A percentile compares a stretch with the other conserved stretches of the same genome.
These are phyloP conservation scores for Scolopax bukidnonensis DNA, from an alignment of 2,797 vertebrate species.

Conservation along the genomic window DNA sequence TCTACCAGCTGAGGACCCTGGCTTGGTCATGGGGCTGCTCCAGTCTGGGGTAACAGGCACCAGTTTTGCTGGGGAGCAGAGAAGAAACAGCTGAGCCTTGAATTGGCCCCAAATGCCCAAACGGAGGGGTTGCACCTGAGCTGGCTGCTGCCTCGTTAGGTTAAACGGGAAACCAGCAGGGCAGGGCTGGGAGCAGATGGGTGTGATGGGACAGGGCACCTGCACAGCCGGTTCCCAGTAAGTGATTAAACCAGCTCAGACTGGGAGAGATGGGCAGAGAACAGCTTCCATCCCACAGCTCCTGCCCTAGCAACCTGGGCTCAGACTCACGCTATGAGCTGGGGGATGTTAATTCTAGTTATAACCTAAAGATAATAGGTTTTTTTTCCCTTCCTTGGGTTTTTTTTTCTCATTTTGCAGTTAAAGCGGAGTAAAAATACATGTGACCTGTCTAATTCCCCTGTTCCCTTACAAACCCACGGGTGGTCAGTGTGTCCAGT, in stretches of 20 bases:
- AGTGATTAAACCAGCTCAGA: background rate
- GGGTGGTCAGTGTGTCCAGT: background rate
- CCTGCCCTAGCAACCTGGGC: background rate
- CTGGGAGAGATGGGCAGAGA: background rate
- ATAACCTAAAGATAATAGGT: rapidly evolving
- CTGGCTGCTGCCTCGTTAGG: background rate
- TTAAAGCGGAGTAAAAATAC: background rate
- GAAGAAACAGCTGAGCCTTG: background rate
- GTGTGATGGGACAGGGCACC: background rate
- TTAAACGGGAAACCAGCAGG: background rate
- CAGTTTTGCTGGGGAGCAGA: background rate
- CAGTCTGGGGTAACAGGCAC: background rate
- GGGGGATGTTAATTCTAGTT: rapidly evolving
- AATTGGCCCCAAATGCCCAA: rapidly evolving
- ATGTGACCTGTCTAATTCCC: rapidly evolving
- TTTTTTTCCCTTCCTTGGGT: background rate
- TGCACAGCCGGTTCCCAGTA: background rate
- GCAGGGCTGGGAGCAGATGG: background rate
- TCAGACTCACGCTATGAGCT: background rate
- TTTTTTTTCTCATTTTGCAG: background rate
- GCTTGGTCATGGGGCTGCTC: background rate
- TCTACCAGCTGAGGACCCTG: background rate
- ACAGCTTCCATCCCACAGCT: background rate
- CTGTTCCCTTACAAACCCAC: rapidly evolving
- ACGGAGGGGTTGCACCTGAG: rapidly evolving